Evolutionary conservation across 2,888 invertebrate species (phyloP).

Genomic region (Himalopsyche tibetana): DNA sequence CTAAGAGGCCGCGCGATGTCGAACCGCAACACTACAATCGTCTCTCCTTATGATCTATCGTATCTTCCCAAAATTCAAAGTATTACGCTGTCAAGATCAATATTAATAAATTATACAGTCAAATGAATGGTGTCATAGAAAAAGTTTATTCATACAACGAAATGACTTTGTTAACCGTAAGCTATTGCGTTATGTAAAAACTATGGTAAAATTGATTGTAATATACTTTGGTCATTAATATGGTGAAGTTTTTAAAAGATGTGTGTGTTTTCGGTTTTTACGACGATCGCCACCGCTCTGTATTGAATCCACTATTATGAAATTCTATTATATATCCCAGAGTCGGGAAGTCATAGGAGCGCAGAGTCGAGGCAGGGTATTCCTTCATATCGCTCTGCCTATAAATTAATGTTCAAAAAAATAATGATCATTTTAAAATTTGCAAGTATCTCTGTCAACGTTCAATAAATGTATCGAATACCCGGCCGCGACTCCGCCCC

Average conservation of each 20-base stretch:
- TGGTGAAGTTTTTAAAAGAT: no score
- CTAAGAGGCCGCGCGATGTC: not conserved
- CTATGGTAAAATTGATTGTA: no score
- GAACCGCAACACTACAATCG: not conserved
- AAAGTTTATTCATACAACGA: no score
- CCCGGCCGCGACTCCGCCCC: slow-evolving; percentile 49
- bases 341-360: slow-evolving; percentile 66
- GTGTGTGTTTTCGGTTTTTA: not conserved
- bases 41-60: no score
- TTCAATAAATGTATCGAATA: slow-evolving; percentile 59
- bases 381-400: slow-evolving; percentile 53
- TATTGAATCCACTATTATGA: slow-evolving; percentile 58
- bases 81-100: no score
- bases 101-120: no score
- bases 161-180: no score
- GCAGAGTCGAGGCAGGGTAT: slow-evolving; percentile 67
- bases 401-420: slow-evolving; percentile 62
- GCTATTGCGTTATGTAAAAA: no score
- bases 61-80: no score
- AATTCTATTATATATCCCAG: slow-evolving; percentile 39
- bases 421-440: slow-evolving; percentile 64
- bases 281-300: not conserved
- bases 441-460: slow-evolving; percentile 61
- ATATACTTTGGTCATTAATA: no score
- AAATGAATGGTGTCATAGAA: no score